Evolutionary conservation across 1,140 invertebrate genomes (phyloP).

Genomic region (Aphelenchoides fujianensis): DNA sequence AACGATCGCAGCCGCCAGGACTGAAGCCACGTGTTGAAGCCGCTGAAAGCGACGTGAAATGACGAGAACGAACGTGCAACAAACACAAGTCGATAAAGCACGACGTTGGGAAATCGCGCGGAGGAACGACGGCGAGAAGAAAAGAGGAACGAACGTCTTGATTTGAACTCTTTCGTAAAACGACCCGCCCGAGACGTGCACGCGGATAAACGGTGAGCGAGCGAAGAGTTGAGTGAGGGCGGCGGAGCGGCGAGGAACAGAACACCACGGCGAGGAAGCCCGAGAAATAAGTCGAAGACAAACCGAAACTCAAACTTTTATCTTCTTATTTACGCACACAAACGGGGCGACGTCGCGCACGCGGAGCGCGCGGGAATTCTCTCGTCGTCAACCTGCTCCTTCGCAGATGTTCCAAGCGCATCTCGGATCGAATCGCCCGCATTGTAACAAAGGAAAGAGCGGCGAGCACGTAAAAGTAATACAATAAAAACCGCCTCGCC

Average conservation of each 20-base stretch:
- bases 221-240: no score
- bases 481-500: constrained; percentile 6
- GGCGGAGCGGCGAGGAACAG: not conserved
- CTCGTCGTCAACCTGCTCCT: not conserved
- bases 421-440: not conserved
- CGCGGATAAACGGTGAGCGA: no score
- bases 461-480: not conserved
- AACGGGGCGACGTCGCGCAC: not conserved
- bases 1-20: not conserved
- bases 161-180: no score
- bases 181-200: no score
- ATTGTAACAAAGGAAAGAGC: not conserved
- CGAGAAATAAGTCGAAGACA: constrained; percentile 4
- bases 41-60: not conserved
- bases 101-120: no score
- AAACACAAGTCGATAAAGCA: no score
- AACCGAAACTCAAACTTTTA: constrained; percentile 3
- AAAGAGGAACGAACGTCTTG: no score
- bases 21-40: not conserved
- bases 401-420: constrained; percentile 2
- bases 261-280: no score
- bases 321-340: not conserved
- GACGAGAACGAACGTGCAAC: not conserved
- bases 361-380: constrained; percentile 1
- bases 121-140: no score